Percentiles rank a stretch among this genome's conserved stretches.
Conservation (phyloP, 2,888 invertebrate species). For the Eurytoma adleriae region DNA sequence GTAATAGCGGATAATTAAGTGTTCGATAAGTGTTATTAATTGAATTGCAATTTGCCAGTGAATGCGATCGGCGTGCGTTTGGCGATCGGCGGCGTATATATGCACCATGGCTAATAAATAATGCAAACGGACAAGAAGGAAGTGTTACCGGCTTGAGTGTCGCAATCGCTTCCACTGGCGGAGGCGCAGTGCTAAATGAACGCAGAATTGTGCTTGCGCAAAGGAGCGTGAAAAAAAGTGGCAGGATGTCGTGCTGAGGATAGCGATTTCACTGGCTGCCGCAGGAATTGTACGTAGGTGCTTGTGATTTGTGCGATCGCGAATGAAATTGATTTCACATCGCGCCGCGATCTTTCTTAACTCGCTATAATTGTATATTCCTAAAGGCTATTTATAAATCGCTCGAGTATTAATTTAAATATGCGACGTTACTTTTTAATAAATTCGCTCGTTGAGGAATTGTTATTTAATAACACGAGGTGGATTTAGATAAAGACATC, state of each 20-base stretch:
- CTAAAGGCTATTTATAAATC: background rate
- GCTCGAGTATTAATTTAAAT: background rate
- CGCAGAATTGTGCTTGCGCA: conserved; percentile 43
- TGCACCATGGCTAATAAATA: background rate
- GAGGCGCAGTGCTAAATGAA: conserved; percentile 7
- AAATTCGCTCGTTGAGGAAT: no score
- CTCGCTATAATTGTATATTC: background rate
- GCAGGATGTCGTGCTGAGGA: conserved; percentile 32
- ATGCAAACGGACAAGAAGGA: background rate
- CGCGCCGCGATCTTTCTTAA: no score
- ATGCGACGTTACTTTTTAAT: no score
- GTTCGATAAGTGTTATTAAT: no score
- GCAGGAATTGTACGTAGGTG: conserved; percentile 35
- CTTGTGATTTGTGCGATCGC: conserved; percentile 28
- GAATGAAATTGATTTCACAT: no score
- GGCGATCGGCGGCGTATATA: no score
- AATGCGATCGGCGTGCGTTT: no score
- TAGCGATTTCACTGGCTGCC: conserved; percentile 43
- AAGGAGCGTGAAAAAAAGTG: conserved; percentile 31
- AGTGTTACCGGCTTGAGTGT: background rate
- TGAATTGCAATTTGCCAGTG: no score
- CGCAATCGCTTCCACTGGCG: conserved; percentile 15
- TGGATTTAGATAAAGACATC: no score
- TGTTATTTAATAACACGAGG: no score
- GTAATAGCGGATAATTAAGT: no score